Percentiles rank a stretch among this genome's conserved stretches.
Conservation (phyloP, 2,797 vertebrate species). For the Enteromius anoplus region DNA sequence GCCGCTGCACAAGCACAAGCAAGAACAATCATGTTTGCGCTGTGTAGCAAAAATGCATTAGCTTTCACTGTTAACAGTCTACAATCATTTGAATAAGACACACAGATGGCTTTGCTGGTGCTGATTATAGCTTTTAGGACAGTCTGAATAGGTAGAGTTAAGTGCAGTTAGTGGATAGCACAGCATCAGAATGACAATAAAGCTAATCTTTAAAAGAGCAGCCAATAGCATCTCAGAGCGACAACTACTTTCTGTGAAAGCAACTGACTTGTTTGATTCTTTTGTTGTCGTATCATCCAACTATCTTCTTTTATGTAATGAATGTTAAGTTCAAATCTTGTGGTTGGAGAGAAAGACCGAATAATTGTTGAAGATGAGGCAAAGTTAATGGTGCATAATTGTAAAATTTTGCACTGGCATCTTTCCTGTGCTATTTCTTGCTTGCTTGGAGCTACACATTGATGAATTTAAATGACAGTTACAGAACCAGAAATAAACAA, state of each 20-base stretch:
- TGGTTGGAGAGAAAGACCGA: background rate
- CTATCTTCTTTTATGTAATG: background rate
- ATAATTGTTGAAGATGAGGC: conserved; percentile 8
- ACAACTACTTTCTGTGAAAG: conserved; percentile 13
- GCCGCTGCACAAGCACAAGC: conserved; percentile 38
- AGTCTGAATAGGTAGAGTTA: conserved; percentile 38
- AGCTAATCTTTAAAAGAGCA: conserved; percentile 38
- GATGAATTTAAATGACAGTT: background rate
- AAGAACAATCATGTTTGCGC: conserved; percentile 55
- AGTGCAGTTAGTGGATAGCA: conserved; percentile 26
- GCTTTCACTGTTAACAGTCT: conserved; percentile 50
- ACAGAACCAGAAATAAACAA: conserved; percentile 22
- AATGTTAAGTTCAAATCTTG: conserved; percentile 24
- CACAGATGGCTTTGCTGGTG: conserved; percentile 40
- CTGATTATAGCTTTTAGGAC: conserved; percentile 54
- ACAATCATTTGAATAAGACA: conserved; percentile 47
- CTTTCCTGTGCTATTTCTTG: background rate
- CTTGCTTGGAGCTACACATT: background rate
- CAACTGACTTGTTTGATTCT: background rate
- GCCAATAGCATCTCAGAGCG: conserved; percentile 25
- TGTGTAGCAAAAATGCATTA: conserved; percentile 58
- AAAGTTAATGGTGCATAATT: conserved; percentile 15
- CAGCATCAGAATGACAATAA: conserved; percentile 34
- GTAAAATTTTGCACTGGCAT: conserved; percentile 2
- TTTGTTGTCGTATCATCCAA: conserved; percentile 22